phyloP scores from a whole-genome alignment of 2,888 invertebrate species.

The Zele albiditarsus region DNA sequence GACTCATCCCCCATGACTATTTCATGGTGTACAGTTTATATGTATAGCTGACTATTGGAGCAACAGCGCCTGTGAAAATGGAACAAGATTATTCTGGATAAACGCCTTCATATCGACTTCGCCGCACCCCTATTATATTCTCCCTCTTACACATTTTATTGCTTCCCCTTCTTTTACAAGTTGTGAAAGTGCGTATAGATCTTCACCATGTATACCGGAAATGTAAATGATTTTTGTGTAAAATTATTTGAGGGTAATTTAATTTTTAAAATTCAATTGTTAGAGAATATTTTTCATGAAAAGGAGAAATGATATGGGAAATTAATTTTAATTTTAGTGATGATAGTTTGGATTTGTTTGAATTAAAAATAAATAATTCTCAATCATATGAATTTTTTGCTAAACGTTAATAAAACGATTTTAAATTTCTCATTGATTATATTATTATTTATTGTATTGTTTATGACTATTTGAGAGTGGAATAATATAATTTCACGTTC shows the following conservation, averaged over 20 bases:
- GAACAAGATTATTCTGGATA: constrained; percentile 59
- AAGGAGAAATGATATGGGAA: too few relatives aligned
- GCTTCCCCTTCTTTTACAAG: neutral
- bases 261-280: neutral
- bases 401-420: too few relatives aligned
- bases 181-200: neutral
- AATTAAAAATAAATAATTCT: too few relatives aligned
- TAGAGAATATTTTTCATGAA: neutral
- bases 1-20: constrained; percentile 32
- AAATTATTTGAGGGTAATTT: neutral
- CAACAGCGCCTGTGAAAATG: constrained; percentile 29
- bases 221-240: too few relatives aligned
- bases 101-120: constrained; percentile 47
- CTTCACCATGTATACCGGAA: too few relatives aligned
- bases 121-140: constrained; percentile 31
- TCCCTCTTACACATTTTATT: neutral
- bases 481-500: neutral
- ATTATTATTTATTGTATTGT: neutral
- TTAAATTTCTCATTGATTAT: neutral
- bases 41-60: constrained; percentile 22
- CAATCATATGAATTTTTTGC: too few relatives aligned
- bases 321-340: too few relatives aligned
- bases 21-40: constrained; percentile 28
- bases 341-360: too few relatives aligned
- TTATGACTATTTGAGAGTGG: neutral